Evolutionary conservation across 2,113 vertebrate genomes (phyloP).

Genomic region (Nothobranchius kuhntae): DNA sequence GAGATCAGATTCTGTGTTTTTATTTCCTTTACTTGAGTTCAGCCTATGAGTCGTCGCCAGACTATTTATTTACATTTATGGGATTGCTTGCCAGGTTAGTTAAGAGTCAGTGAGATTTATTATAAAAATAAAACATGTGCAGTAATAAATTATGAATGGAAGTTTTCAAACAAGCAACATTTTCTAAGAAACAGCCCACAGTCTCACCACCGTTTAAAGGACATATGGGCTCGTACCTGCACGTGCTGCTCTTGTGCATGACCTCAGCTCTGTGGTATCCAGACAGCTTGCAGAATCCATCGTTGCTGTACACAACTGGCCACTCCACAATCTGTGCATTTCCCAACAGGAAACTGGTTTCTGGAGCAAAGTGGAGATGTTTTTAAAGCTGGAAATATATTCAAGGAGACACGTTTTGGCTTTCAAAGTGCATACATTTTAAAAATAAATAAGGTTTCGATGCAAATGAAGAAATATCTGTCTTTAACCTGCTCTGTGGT

Average conservation of each 20-base stretch:
- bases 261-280: constrained; percentile 97
- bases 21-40: too few relatives aligned
- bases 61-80: too few relatives aligned
- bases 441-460: not conserved
- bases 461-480: not conserved
- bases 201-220: too few relatives aligned
- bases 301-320: constrained; percentile 99
- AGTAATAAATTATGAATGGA: too few relatives aligned
- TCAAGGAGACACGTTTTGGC: not conserved
- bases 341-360: constrained; percentile 97
- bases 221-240: constrained; percentile 83
- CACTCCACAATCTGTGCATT: constrained; percentile 98
- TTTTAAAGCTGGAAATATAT: not conserved
- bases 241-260: constrained; percentile 98
- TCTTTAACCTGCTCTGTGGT: not conserved
- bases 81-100: too few relatives aligned
- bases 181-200: too few relatives aligned
- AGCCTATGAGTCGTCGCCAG: too few relatives aligned
- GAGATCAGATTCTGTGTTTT: too few relatives aligned
- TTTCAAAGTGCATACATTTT: not conserved
- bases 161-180: too few relatives aligned
- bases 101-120: too few relatives aligned
- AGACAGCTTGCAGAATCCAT: constrained; percentile 98
- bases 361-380: constrained; percentile 66
- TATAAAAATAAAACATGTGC: too few relatives aligned